These are phyloP conservation scores for Alentia gelatinosa DNA, from an alignment of 2,888 invertebrate species.

Conservation along the genomic window DNA sequence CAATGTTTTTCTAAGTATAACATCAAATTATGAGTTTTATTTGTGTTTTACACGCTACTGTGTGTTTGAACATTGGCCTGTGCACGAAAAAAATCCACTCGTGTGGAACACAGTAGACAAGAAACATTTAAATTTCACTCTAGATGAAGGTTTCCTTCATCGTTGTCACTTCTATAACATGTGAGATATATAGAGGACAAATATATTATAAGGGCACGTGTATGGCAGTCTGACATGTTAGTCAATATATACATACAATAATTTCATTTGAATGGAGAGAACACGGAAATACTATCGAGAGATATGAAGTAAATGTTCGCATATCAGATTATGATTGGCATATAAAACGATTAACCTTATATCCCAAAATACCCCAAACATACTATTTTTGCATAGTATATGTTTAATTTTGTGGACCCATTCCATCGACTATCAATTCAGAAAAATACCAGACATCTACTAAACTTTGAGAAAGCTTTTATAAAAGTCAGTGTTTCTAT, in stretches of 20 bases:
- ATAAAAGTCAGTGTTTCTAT: background rate
- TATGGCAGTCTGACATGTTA: background rate
- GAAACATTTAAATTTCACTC: too few species aligned
- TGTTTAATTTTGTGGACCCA: background rate
- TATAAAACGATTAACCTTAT: background rate
- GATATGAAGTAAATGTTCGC: slow-evolving; percentile 8
- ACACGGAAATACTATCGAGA: background rate
- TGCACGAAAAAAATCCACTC: too few species aligned
- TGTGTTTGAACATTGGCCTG: too few species aligned
- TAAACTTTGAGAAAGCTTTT: background rate
- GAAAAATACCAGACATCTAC: background rate
- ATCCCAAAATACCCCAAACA: background rate
- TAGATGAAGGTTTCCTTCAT: too few species aligned
- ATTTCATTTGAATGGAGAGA: background rate
- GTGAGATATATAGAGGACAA: background rate
- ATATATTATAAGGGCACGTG: background rate
- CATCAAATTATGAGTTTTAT: too few species aligned
- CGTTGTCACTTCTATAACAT: too few species aligned
- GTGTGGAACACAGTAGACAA: too few species aligned
- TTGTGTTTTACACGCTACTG: too few species aligned
- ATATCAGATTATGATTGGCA: background rate
- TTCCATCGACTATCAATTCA: background rate
- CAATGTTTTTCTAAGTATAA: too few species aligned
- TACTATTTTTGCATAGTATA: slow-evolving; percentile 15
- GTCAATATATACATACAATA: background rate